Percentiles rank a stretch among this genome's conserved stretches.
Evolutionary conservation across 2,797 vertebrate genomes (phyloP).

Genomic region (Karalla daura): DNA sequence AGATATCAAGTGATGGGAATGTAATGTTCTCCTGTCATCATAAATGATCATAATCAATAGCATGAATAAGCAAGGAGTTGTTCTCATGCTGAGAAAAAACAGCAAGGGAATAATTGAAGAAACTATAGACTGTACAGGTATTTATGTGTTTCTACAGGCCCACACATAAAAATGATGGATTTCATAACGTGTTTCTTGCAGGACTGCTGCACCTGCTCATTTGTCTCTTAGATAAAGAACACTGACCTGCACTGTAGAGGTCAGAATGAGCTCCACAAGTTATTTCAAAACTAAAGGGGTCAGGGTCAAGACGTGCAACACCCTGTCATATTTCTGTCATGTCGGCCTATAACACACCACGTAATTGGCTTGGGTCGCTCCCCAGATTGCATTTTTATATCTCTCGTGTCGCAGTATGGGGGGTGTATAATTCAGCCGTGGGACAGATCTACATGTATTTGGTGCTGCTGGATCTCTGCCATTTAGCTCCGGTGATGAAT

Average conservation of each 20-base stretch:
- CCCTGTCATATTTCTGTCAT: conserved; percentile 64
- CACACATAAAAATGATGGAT: conserved; percentile 46
- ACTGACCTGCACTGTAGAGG: conserved; percentile 40
- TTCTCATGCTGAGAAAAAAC: neutral
- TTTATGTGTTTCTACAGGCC: neutral
- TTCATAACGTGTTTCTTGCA: conserved; percentile 7
- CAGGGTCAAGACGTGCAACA: conserved; percentile 53
- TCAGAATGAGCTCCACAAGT: conserved; percentile 46
- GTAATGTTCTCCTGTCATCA: neutral
- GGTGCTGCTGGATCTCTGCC: conserved; percentile 17
- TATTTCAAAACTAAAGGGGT: conserved; percentile 56
- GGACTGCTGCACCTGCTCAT: conserved; percentile 30
- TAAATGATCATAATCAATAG: no score
- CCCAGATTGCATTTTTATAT: conserved; percentile 57
- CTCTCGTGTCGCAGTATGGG: conserved; percentile 34
- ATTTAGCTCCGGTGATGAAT: conserved; percentile 15
- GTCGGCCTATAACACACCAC: conserved; percentile 28
- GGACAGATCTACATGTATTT: conserved; percentile 36
- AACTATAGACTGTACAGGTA: neutral
- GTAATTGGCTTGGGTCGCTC: conserved; percentile 50
- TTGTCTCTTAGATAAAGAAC: conserved; percentile 30
- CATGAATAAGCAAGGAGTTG: neutral
- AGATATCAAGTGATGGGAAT: conserved; percentile 6
- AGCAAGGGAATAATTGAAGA: neutral
- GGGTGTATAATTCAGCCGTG: conserved; percentile 41